Evolutionary conservation across 2,797 vertebrate genomes (phyloP), one percentile per base, ranked within the genome.

Genomic region (Squalus acanthias): DNA sequence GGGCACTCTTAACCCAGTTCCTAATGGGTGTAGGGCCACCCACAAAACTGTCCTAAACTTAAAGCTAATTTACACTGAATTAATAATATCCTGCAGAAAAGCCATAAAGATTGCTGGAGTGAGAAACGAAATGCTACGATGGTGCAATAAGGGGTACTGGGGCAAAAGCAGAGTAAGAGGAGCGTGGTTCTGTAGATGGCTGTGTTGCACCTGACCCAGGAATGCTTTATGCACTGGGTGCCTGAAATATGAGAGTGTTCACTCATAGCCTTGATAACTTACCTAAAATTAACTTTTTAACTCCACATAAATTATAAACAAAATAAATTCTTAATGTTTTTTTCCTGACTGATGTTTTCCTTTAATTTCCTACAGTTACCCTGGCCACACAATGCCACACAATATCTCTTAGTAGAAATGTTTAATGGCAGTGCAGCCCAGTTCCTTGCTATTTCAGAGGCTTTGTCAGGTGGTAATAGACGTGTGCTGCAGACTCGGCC

Each of bases 381-480:
- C 0, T 98, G 99, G 99, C 99, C 99, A 96, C 98, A 98, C 33
- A 98, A 98, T 0, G 0, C 96, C 96, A 99, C 99, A 0, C 98
- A 99, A 97, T 97, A 96, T 33, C 96, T 99, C 50, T 97, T 99
- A 96, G 97, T 97, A 87, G 98, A 98, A 96, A 97, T 99, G 97
- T 99, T 99, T 97, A 98, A 99, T 29, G 97, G 98, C 96, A 97
- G 97, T 0, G 97, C 99, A 3, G 98, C 98, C 63, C 98, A 98
- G 87, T 99, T 99, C 97, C 97, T 99, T 96, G 98, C 98, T 53
- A 97, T 99, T 96, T 96, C 98, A 96, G 99, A 99, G 97, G 98
- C 98, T 9, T 97, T 99, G 53, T 98, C 98, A 97, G 98, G 99
- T 96, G 98, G 97, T 17, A 98, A 96, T 20, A 97, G 97, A 95